Conservation (phyloP, 2,797 vertebrate species). For the Gallirallus australis region DNA sequence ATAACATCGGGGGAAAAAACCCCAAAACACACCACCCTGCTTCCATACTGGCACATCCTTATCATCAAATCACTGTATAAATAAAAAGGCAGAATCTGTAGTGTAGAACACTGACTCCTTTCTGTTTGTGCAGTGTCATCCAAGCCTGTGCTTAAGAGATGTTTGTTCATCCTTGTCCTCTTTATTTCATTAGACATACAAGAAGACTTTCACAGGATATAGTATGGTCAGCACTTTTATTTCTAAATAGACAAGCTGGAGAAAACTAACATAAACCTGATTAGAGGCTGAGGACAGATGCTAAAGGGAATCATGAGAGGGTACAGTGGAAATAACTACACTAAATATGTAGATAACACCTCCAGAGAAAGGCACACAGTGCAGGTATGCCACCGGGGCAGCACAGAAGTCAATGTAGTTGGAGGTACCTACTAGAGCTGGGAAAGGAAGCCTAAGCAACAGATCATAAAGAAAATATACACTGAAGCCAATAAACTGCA, state of each 20-base stretch:
- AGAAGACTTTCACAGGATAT: background rate
- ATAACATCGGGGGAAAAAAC: background rate
- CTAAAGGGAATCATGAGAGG: background rate
- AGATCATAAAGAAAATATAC: constrained; percentile 29
- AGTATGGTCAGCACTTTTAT: background rate
- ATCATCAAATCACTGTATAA: background rate
- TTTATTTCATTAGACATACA: background rate
- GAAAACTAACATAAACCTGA: constrained; percentile 42
- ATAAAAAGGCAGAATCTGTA: background rate
- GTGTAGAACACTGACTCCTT: background rate
- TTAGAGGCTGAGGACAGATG: background rate
- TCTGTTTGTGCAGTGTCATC: background rate
- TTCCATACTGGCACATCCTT: background rate
- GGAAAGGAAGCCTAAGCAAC: background rate
- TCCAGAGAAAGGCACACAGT: background rate
- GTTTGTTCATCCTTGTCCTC: background rate
- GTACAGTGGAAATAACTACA: background rate
- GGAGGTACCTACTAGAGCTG: constrained; percentile 1
- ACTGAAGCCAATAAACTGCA: constrained; percentile 37
- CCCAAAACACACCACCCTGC: no score
- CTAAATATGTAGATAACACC: background rate
- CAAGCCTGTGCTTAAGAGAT: background rate
- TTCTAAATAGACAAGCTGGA: constrained; percentile 15
- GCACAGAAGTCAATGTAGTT: background rate
- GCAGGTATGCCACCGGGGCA: background rate